phyloP scores from a whole-genome alignment of 2,888 invertebrate genomes.

The Psylliodes chrysocephalus region DNA sequence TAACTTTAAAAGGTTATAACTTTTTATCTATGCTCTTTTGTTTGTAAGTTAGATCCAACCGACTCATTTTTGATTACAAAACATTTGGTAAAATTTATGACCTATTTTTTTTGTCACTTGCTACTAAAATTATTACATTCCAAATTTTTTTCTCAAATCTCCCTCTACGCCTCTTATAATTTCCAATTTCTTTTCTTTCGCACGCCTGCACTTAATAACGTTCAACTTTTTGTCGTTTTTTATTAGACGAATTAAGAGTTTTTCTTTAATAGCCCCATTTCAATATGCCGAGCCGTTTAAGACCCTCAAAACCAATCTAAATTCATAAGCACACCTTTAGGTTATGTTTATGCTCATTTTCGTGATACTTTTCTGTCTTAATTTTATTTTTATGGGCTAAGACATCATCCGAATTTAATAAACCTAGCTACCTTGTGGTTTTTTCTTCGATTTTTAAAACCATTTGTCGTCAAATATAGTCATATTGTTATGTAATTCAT shows the following conservation, averaged over 20 bases:
- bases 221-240: constrained; percentile 51
- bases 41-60: no score
- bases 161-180: constrained; percentile 53
- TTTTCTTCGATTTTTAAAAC: no score
- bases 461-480: no score
- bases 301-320: constrained; percentile 55
- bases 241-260: constrained; percentile 61
- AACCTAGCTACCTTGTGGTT: background rate
- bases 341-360: constrained; percentile 45
- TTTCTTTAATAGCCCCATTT: constrained; percentile 53
- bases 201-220: constrained; percentile 60
- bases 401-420: background rate
- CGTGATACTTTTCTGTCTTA: background rate
- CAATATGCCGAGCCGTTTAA: constrained; percentile 47
- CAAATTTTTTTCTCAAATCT: background rate
- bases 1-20: no score
- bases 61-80: no score
- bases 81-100: no score
- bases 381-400: background rate
- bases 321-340: constrained; percentile 62
- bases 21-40: no score
- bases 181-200: constrained; percentile 63
- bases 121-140: no score
- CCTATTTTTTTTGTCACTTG: no score
- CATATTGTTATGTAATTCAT: no score